phyloP scores from a whole-genome alignment of 2,113 vertebrate genomes.

The Tor tambroides region DNA sequence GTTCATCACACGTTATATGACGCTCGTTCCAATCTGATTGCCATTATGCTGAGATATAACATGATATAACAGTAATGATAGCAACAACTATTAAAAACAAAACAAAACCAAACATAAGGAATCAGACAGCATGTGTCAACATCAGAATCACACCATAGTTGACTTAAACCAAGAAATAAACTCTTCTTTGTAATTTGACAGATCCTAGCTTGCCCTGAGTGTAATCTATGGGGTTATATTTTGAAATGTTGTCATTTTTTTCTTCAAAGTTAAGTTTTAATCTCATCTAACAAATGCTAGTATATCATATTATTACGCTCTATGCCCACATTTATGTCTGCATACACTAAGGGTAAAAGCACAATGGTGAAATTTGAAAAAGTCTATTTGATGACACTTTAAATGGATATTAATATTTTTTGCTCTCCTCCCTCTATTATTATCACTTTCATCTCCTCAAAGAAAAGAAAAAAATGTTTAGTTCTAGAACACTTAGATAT shows the following conservation, averaged over 20 bases:
- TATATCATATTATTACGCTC: background rate
- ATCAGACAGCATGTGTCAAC: conserved; percentile 59
- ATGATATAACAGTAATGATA: conserved; percentile 61
- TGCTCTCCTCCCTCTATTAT: background rate
- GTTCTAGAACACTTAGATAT: conserved; percentile 21
- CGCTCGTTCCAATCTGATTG: conserved; percentile 79
- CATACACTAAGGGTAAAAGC: conserved; percentile 1
- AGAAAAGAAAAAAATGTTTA: background rate
- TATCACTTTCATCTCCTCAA: background rate
- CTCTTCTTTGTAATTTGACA: background rate
- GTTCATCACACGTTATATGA: conserved; percentile 78
- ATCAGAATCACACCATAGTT: conserved; percentile 34
- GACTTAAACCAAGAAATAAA: background rate
- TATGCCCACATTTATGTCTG: background rate
- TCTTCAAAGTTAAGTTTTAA: background rate
- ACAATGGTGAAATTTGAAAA: background rate
- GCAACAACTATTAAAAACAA: conserved; percentile 54
- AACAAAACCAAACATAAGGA: conserved; percentile 46
- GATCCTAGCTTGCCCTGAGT: conserved; percentile 16
- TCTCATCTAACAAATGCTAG: background rate
- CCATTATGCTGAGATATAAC: conserved; percentile 62
- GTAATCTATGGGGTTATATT: background rate
- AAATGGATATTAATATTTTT: background rate
- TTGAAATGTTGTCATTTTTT: background rate
- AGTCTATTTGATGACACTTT: background rate